Conservation (phyloP, 2,888 invertebrate genomes). For the Caradrina kadenii region DNA sequence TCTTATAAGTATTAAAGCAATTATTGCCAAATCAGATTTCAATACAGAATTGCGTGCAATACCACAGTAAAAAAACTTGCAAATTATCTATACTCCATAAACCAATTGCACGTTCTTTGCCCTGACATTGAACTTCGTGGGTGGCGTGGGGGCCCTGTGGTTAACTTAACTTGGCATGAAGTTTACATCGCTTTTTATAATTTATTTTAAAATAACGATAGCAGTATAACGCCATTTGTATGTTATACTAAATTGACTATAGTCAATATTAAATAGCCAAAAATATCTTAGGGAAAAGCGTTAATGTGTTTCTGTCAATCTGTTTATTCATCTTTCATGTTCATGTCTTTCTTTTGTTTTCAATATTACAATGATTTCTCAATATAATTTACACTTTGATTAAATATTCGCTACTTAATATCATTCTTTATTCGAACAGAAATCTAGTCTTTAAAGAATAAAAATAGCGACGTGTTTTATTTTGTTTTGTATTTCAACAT, state of each 20-base stretch:
- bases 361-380: background rate
- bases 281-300: background rate
- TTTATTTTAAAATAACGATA: too few relatives aligned
- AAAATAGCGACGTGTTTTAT: background rate
- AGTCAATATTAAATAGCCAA: background rate
- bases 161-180: too few relatives aligned
- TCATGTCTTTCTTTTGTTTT: slow-evolving; percentile 34
- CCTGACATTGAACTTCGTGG: slow-evolving; percentile 32
- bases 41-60: slow-evolving; percentile 31
- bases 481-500: slow-evolving; percentile 1
- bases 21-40: slow-evolving; percentile 42
- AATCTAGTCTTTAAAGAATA: background rate
- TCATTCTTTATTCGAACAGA: slow-evolving; percentile 16
- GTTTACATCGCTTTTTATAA: too few relatives aligned
- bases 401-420: slow-evolving; percentile 8
- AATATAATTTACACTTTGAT: background rate
- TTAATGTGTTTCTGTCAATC: slow-evolving; percentile 39
- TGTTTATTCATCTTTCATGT: slow-evolving; percentile 3
- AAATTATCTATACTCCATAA: background rate
- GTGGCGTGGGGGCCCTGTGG: too few relatives aligned
- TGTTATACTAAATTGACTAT: too few relatives aligned
- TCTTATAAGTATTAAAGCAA: slow-evolving; percentile 5
- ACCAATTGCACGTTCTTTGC: slow-evolving; percentile 4
- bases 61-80: slow-evolving; percentile 1
- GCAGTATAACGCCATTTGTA: too few relatives aligned